phyloP scores from a whole-genome alignment of 2,113 vertebrate genomes.

The Ophiodon elongatus region DNA sequence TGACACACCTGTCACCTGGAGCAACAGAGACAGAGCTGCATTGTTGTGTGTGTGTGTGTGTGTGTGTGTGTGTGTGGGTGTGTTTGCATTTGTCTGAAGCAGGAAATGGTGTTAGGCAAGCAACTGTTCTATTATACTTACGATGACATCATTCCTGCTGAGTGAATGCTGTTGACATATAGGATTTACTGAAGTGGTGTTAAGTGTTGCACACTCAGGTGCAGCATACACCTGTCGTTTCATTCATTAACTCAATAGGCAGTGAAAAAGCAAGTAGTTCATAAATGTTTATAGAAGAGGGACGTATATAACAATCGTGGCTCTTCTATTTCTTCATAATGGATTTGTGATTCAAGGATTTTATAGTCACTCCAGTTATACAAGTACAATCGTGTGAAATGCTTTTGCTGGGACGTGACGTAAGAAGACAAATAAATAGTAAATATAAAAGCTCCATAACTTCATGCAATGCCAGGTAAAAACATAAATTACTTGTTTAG shows the following conservation, averaged over 20 bases:
- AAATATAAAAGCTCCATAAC: neutral
- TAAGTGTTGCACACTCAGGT: constrained; percentile 42
- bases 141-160: constrained; percentile 48
- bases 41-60: constrained; percentile 4
- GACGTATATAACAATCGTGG: neutral
- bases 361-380: neutral
- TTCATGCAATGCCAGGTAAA: neutral
- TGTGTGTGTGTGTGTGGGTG: neutral
- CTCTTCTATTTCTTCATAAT: neutral
- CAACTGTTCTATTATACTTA: constrained; percentile 18
- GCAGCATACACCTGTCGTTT: constrained; percentile 28
- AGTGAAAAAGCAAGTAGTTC: constrained; percentile 5
- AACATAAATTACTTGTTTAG: neutral
- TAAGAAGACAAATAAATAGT: neutral
- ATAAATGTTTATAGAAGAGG: neutral
- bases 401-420: neutral
- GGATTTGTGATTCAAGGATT: neutral
- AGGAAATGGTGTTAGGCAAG: constrained; percentile 51
- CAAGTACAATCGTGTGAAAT: neutral
- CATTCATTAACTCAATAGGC: constrained; percentile 4
- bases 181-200: constrained; percentile 37
- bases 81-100: constrained; percentile 17
- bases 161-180: constrained; percentile 47
- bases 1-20: constrained; percentile 71
- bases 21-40: constrained; percentile 4